These are phyloP conservation scores for Scaptomyza polygonia DNA, from an alignment of 2,888 invertebrate species.

Conservation along the genomic window DNA sequence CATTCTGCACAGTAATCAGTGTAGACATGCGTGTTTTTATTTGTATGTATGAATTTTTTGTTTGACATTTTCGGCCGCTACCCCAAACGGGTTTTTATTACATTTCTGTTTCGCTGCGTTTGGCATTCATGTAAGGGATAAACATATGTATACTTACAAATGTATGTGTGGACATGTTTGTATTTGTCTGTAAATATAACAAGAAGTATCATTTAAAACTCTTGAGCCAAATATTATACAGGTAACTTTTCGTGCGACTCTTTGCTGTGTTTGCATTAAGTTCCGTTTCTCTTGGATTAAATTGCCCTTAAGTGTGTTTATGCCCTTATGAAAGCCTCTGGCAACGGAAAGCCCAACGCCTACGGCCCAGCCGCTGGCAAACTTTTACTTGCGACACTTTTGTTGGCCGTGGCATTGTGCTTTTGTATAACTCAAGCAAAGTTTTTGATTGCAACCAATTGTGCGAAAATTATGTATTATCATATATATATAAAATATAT, in stretches of 20 bases:
- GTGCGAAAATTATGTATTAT: conserved; percentile 64
- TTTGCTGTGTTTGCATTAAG: conserved; percentile 69
- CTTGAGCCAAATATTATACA: conserved; percentile 1
- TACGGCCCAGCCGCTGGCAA: conserved; percentile 16
- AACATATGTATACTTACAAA: conserved; percentile 4
- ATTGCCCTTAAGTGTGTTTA: conserved; percentile 44
- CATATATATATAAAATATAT: conserved; percentile 17
- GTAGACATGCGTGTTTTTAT: conserved; percentile 45
- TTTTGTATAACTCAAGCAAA: conserved; percentile 56
- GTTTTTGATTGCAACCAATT: conserved; percentile 75
- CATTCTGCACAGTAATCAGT: conserved; percentile 62
- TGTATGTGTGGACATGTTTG: not conserved
- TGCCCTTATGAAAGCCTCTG: conserved; percentile 35
- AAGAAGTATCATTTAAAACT: conserved; percentile 52
- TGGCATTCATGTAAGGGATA: conserved; percentile 42
- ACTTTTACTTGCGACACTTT: conserved; percentile 9
- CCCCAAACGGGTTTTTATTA: conserved; percentile 61
- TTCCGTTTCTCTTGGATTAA: conserved; percentile 38
- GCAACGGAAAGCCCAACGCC: not conserved
- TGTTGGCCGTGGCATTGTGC: conserved; percentile 29
- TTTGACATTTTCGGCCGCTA: conserved; percentile 18
- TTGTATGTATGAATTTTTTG: conserved; percentile 25
- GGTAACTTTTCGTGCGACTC: conserved; percentile 40
- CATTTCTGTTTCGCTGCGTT: conserved; percentile 59
- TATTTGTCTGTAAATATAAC: conserved; percentile 18